These are phyloP conservation scores for Dynastes hyllus DNA, from an alignment of 2,888 invertebrate species.

Conservation along the genomic window DNA sequence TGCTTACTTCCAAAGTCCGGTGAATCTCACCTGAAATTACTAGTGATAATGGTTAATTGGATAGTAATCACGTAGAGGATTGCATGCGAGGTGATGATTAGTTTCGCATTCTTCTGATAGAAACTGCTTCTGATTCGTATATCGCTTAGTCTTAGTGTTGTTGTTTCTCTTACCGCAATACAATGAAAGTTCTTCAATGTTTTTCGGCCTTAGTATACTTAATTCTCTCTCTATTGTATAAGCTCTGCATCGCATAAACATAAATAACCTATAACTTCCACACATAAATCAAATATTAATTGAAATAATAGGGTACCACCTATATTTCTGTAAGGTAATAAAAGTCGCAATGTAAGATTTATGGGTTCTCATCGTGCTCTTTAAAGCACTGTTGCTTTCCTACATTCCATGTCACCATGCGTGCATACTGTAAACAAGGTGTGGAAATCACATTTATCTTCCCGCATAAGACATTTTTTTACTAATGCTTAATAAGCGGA, in stretches of 20 bases:
- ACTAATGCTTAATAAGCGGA: too few species aligned
- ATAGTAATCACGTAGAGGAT: background rate
- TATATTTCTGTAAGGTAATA: constrained; percentile 20
- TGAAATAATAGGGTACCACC: constrained; percentile 13
- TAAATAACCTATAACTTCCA: constrained; percentile 18
- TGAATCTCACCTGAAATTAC: background rate
- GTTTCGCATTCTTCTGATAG: background rate
- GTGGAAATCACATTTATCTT: too few species aligned
- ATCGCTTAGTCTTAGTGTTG: background rate
- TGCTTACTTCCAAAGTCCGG: background rate
- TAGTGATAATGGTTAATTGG: constrained; percentile 13
- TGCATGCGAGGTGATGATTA: background rate
- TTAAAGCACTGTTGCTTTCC: background rate
- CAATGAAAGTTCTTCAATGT: background rate
- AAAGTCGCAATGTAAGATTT: constrained; percentile 9
- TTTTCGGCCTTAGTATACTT: background rate
- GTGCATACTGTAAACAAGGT: too few species aligned
- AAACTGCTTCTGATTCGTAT: background rate
- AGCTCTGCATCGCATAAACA: background rate
- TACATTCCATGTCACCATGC: background rate
- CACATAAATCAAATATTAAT: constrained; percentile 31
- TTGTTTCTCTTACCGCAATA: background rate
- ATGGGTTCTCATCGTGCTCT: background rate
- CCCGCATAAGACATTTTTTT: too few species aligned
- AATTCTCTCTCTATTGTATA: background rate